Percentiles rank a stretch among this genome's conserved stretches.
phyloP scores from a whole-genome alignment of 2,797 vertebrate species.

The Brachymystax lenok region DNA sequence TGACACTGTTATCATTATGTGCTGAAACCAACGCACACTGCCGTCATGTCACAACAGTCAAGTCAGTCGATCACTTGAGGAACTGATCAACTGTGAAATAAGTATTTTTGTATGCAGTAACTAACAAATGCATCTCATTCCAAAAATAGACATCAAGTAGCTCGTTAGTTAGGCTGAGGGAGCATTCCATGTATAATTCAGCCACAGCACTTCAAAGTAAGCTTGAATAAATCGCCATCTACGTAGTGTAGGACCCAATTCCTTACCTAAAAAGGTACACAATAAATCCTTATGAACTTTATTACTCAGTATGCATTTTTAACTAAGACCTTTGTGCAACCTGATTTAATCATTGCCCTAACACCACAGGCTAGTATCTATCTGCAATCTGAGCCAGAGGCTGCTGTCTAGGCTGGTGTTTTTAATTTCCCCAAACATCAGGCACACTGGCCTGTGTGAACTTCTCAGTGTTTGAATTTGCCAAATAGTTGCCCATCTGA shows the following conservation, averaged over 20 bases:
- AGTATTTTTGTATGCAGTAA: not conserved
- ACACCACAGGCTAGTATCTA: conserved; percentile 6
- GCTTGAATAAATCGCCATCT: conserved; percentile 7
- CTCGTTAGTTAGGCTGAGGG: conserved; percentile 1
- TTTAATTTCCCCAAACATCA: not conserved
- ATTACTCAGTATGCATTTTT: not conserved
- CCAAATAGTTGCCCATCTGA: not conserved
- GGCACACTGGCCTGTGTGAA: not conserved
- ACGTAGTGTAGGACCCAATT: not conserved
- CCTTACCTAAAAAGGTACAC: not conserved
- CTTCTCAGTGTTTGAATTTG: not conserved
- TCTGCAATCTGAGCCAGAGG: not conserved
- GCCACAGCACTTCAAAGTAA: conserved; percentile 2
- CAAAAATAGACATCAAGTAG: conserved; percentile 3
- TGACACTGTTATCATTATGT: not conserved
- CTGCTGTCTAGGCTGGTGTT: conserved; percentile 5
- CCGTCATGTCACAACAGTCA: too few species aligned
- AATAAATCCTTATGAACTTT: not conserved
- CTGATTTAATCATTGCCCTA: not conserved
- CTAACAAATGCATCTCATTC: not conserved
- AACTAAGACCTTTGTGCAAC: not conserved
- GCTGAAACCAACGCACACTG: too few species aligned
- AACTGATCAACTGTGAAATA: not conserved
- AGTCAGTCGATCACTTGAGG: too few species aligned
- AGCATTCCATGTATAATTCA: conserved; percentile 17